Base-by-base conservation (phyloP, 2,797 vertebrate species). In the Vireo griseus region DNA sequence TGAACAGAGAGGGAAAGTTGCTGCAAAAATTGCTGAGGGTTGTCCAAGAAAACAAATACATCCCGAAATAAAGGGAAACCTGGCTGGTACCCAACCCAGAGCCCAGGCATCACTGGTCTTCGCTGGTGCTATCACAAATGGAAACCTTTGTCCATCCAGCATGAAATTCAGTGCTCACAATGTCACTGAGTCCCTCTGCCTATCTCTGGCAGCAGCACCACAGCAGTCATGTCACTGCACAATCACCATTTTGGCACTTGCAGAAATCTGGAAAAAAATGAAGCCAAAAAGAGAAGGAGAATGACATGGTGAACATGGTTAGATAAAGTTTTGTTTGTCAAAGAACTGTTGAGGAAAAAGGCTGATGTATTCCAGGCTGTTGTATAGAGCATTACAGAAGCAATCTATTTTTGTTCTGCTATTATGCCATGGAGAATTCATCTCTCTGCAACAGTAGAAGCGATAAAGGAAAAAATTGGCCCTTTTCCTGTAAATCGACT, bases 391-490 rank as follows among this genome's bases (percentile, higher is more conserved):
- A 94, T 86, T 88, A 83, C 76, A 94, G 73, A 81, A 80, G 78
- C 86, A 92, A 94, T 94, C 73, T 91, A 95, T 95, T 97, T 94
- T 90, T 93, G 94, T 90, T 93, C 88, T 88, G 95, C 86, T 79
- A 80, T 89, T 94, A 90, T 68, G 80, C 86, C 73, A 40, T 35
- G 81, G 95, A 84, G 87, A 86, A 93, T 95, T 94, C 93, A 96
- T 95, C 95, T 95, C 91, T 73, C 81, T 68, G 90, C 69, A 96
- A 91, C 59, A 72, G 65, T 48, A 40, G 88, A 91, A 82, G 65
- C 1, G 29, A 95, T 92, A 94, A 89, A 94, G 71, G 51, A 68
- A 95, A 87, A 86, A 92, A 93, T 58, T 84, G 85, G 78, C 75
- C 86, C 59, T 90, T 95, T 93, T 91, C 78, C 88, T 93, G 66